Conservation (phyloP, 2,888 invertebrate genomes). For the Callosobruchus maculatus region DNA sequence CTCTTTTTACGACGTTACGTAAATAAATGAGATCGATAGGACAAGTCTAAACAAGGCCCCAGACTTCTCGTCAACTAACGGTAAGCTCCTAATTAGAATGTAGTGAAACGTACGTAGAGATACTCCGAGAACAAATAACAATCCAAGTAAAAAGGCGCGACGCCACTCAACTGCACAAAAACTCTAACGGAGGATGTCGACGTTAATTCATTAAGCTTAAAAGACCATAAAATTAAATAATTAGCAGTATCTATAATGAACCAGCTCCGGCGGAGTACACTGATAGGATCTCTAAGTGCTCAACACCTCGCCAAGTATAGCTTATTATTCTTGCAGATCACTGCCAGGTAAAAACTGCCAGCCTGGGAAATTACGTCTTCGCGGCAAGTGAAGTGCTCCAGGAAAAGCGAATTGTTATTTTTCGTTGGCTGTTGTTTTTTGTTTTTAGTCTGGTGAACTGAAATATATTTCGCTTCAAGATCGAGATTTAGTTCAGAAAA, state of each 20-base stretch:
- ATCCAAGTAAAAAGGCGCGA: neutral
- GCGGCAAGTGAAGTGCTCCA: neutral
- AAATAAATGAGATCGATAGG: too few species aligned
- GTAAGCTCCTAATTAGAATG: neutral
- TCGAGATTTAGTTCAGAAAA: too few species aligned
- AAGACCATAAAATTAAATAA: constrained; percentile 16
- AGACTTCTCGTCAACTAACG: too few species aligned
- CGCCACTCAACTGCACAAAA: neutral
- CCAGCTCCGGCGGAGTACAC: neutral
- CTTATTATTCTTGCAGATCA: neutral
- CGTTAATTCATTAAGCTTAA: constrained; percentile 1
- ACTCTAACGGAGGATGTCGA: neutral
- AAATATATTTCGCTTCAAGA: too few species aligned
- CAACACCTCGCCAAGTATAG: neutral
- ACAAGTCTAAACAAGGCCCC: too few species aligned
- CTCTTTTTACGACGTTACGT: too few species aligned
- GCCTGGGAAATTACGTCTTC: neutral
- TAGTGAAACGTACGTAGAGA: neutral
- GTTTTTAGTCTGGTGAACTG: neutral
- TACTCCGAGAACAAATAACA: neutral
- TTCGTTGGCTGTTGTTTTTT: neutral
- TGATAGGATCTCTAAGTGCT: neutral
- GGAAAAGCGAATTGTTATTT: neutral
- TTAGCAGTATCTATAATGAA: constrained; percentile 1
- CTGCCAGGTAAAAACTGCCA: neutral